These are phyloP conservation scores for Ictalurus furcatus DNA, from an alignment of 2,113 vertebrate species.

Conservation along the genomic window DNA sequence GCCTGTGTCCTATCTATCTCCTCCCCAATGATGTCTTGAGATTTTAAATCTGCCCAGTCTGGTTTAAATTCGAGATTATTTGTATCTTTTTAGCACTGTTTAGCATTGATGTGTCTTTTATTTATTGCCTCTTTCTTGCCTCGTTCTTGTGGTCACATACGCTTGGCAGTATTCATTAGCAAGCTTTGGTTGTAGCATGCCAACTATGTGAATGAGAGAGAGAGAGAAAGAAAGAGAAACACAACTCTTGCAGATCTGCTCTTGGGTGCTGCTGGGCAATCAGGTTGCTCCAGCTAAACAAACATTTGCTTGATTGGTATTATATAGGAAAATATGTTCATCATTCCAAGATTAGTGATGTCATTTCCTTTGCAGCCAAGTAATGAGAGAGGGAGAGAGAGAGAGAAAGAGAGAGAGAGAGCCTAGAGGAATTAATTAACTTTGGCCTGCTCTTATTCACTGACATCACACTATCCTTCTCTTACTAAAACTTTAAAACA, in stretches of 20 bases:
- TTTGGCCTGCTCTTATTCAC: not conserved
- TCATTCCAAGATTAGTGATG: constrained; percentile 45
- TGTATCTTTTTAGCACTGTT: not conserved
- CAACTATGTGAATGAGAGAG: not conserved
- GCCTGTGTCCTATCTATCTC: not conserved
- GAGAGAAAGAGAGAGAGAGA: not conserved
- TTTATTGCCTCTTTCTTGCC: not conserved
- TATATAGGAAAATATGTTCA: constrained; percentile 50
- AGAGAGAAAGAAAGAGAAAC: constrained; percentile 19
- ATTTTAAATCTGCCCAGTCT: not conserved
- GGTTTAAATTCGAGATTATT: not conserved
- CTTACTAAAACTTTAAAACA: not conserved
- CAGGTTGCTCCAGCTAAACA: constrained; percentile 40
- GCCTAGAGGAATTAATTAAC: not conserved
- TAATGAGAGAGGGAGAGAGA: not conserved
- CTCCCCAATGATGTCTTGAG: not conserved
- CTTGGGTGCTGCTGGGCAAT: not conserved
- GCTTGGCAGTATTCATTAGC: constrained; percentile 8
- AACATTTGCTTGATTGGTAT: constrained; percentile 44
- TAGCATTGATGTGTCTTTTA: not conserved
- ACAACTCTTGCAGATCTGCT: not conserved
- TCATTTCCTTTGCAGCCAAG: constrained; percentile 39
- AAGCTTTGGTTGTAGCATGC: constrained; percentile 15
- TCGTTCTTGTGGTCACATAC: not conserved
- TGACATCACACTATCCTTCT: not conserved